A percentile compares a stretch with the other conserved stretches of the same genome.
Evolutionary conservation across 2,113 vertebrate genomes (phyloP).

Genomic region (Carlito syrichta): DNA sequence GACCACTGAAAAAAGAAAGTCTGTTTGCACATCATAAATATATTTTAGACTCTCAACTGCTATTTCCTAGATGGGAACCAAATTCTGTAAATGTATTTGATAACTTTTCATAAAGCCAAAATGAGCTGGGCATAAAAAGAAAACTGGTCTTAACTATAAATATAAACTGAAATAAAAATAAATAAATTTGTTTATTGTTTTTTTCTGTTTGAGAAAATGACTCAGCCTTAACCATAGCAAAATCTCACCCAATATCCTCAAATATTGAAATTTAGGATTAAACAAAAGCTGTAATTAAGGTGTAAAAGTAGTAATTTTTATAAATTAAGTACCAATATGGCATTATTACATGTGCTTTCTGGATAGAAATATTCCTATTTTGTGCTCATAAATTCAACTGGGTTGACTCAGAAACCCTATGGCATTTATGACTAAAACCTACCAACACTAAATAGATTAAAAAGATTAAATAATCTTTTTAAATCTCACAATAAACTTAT

Average conservation of each 20-base stretch:
- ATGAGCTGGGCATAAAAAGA: not conserved
- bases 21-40: not conserved
- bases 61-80: constrained; percentile 8
- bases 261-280: constrained; percentile 18
- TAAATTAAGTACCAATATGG: not conserved
- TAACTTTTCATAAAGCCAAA: constrained; percentile 27
- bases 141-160: not conserved
- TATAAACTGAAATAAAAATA: constrained; percentile 16
- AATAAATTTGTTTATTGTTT: not conserved
- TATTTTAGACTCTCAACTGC: constrained; percentile 24
- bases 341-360: not conserved
- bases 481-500: constrained; percentile 10
- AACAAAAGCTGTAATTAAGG: not conserved
- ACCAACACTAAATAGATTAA: not conserved
- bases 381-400: not conserved
- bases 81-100: not conserved
- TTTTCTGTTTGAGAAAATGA: constrained; percentile 48
- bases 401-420: not conserved
- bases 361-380: not conserved
- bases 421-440: constrained; percentile 22
- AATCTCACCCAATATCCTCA: not conserved
- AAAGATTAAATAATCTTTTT: not conserved
- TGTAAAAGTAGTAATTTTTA: not conserved
- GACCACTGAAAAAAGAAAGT: not conserved
- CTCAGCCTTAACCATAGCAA: constrained; percentile 13